phyloP scores from a whole-genome alignment of 2,797 vertebrate species.

The Megalops cyprinoides region DNA sequence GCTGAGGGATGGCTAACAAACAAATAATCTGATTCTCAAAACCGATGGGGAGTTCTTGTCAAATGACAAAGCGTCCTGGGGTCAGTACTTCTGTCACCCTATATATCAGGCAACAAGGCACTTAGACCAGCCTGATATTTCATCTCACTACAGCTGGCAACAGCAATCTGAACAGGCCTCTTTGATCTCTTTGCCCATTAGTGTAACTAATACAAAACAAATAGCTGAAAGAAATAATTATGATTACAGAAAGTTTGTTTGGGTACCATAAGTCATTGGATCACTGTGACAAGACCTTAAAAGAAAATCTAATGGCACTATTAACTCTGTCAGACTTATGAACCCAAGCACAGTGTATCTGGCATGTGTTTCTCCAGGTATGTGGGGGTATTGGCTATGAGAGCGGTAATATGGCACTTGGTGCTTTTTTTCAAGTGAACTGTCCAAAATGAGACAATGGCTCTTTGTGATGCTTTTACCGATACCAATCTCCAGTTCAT shows the following conservation, averaged over 20 bases:
- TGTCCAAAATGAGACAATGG: not conserved
- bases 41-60: not conserved
- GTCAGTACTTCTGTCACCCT: not conserved
- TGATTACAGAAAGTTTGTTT: not conserved
- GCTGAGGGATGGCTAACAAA: not conserved
- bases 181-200: not conserved
- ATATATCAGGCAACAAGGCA: not conserved
- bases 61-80: not conserved
- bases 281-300: not conserved
- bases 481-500: not conserved
- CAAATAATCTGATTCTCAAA: slow-evolving; percentile 13
- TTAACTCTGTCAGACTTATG: too few relatives aligned
- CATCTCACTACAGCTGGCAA: not conserved
- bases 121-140: not conserved
- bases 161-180: not conserved
- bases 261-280: not conserved
- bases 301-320: not conserved
- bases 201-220: not conserved
- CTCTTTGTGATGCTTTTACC: not conserved
- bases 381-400: not conserved
- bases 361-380: not conserved
- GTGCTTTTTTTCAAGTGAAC: slow-evolving; percentile 1
- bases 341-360: too few relatives aligned
- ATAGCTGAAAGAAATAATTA: not conserved
- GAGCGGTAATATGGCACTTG: not conserved